Evolutionary conservation across 2,113 vertebrate genomes (phyloP).

Genomic region (Boulengeromyrus knoepffleri): DNA sequence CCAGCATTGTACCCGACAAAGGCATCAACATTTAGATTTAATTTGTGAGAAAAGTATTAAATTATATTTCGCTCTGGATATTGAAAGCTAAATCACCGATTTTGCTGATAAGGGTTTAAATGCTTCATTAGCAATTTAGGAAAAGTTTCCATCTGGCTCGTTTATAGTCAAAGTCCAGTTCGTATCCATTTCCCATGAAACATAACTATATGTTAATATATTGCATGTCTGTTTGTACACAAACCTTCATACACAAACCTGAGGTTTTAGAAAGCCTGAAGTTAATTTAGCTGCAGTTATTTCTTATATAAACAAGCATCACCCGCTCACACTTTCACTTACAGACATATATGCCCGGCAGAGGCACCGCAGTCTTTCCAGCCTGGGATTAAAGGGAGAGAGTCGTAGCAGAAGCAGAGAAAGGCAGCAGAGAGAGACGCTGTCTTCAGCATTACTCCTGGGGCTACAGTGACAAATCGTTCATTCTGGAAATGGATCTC

Average conservation of each 20-base stretch:
- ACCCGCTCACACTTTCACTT: background rate
- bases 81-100: background rate
- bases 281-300: background rate
- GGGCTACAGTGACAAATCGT: slow-evolving; percentile 13
- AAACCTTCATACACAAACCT: background rate
- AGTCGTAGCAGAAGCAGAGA: background rate
- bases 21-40: slow-evolving; percentile 7
- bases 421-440: background rate
- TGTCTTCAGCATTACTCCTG: slow-evolving; percentile 3
- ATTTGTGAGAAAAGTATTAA: background rate
- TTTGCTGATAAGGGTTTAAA: background rate
- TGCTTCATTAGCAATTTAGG: background rate
- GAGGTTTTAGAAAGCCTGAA: background rate
- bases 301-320: background rate
- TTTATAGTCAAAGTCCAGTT: background rate
- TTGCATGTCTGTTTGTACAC: background rate
- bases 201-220: background rate
- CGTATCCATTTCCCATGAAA: background rate
- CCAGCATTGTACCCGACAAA: background rate
- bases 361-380: background rate
- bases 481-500: slow-evolving; percentile 5
- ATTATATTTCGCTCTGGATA: background rate
- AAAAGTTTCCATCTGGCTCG: background rate
- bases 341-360: background rate
- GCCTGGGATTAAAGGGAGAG: background rate